Evolutionary conservation across 1,140 invertebrate species (phyloP).

Genomic region (Drosophila sulfurigaster): DNA sequence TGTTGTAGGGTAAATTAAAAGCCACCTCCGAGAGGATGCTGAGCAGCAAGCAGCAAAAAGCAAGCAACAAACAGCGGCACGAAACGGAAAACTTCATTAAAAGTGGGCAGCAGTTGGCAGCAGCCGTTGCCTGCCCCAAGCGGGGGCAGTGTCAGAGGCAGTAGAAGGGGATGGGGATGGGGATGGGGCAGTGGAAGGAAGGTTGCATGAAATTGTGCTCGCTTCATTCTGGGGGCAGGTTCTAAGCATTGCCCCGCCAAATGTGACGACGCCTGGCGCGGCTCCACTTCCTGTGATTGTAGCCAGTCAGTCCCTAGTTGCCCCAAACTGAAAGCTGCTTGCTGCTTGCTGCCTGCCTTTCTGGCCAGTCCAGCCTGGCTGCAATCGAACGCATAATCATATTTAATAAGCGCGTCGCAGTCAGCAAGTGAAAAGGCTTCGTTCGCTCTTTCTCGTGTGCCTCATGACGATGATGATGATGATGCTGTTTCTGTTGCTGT

Average conservation of each 20-base stretch:
- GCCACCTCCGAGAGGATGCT: constrained; percentile 1
- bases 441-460: constrained; percentile 15
- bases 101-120: constrained; percentile 78
- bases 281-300: constrained; percentile 72
- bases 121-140: constrained; percentile 17
- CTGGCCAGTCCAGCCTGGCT: constrained; percentile 7
- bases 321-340: constrained; percentile 36
- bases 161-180: not conserved
- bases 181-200: not conserved
- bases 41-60: constrained; percentile 45
- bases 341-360: not conserved
- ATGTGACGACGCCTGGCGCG: constrained; percentile 79
- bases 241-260: constrained; percentile 60
- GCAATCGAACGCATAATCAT: constrained; percentile 83
- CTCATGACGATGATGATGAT: constrained; percentile 24
- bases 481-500: constrained; percentile 29
- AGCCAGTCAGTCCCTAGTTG: constrained; percentile 14
- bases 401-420: constrained; percentile 78
- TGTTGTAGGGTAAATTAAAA: constrained; percentile 36
- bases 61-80: constrained; percentile 59
- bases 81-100: constrained; percentile 82
- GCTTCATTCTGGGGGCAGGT: constrained; percentile 32
- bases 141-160: not conserved
- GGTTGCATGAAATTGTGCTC: not conserved
- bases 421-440: constrained; percentile 47